Evolutionary conservation across 2,797 vertebrate genomes (phyloP).

Genomic region (Dicrostonyx torquatus): DNA sequence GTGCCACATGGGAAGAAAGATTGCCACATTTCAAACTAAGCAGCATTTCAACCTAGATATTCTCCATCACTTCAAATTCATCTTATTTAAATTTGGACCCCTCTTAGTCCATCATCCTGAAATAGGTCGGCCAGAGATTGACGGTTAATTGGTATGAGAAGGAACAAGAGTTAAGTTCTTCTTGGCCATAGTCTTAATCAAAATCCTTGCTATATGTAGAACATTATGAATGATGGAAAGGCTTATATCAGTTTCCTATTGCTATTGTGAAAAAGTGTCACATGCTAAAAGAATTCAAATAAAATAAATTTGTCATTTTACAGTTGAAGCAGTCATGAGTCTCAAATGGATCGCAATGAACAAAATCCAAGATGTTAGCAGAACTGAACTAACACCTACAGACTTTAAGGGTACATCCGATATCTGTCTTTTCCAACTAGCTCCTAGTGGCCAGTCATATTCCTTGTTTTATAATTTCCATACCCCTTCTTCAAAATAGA

Average conservation of each 20-base stretch:
- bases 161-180: conserved; percentile 25
- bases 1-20: conserved; percentile 40
- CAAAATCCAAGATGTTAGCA: conserved; percentile 19
- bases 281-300: conserved; percentile 17
- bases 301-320: conserved; percentile 27
- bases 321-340: not conserved
- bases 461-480: not conserved
- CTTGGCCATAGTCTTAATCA: conserved; percentile 8
- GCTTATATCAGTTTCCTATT: conserved; percentile 18
- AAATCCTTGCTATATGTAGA: conserved; percentile 43
- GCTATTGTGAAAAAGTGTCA: conserved; percentile 27
- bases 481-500: not conserved
- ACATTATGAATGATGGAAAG: conserved; percentile 20
- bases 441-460: not conserved
- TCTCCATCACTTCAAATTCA: conserved; percentile 46
- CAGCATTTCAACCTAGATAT: conserved; percentile 55
- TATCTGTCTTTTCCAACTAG: not conserved
- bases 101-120: conserved; percentile 24
- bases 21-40: conserved; percentile 56
- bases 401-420: not conserved
- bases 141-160: conserved; percentile 29
- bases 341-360: conserved; percentile 24
- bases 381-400: not conserved
- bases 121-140: not conserved
- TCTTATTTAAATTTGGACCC: conserved; percentile 44